A percentile compares a stretch with the other conserved stretches of the same genome.
Evolutionary conservation across 2,113 vertebrate species (phyloP).

Genomic region (Trochalopteron elliotii): DNA sequence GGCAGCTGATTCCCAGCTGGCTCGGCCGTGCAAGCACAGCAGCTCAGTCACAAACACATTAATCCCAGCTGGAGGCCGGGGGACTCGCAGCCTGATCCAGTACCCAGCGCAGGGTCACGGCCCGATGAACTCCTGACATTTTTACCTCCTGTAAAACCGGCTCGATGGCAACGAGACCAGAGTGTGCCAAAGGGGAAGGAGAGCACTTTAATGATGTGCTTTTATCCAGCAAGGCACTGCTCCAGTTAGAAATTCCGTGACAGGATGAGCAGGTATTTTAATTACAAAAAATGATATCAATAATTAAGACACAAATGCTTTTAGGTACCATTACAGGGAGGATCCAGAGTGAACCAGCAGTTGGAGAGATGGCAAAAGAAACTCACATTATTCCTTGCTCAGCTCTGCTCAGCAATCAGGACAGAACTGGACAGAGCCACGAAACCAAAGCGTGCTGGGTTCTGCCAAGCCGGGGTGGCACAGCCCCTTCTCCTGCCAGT

Average conservation of each 20-base stretch:
- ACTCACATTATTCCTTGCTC: fast-evolving
- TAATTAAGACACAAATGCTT: neutral
- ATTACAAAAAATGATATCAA: neutral
- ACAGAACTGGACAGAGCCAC: neutral
- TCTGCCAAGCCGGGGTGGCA: neutral
- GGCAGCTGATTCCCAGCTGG: neutral
- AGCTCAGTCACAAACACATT: neutral
- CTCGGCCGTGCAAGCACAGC: neutral
- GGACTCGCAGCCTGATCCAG: neutral
- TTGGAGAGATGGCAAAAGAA: neutral
- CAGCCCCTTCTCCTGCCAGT: fast-evolving
- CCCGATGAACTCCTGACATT: neutral
- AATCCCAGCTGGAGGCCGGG: neutral
- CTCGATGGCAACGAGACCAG: neutral
- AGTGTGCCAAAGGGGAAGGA: neutral
- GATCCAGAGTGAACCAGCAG: neutral
- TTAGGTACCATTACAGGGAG: neutral
- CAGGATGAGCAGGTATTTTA: neutral
- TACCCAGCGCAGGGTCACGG: fast-evolving
- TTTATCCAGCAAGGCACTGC: neutral
- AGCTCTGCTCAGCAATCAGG: neutral
- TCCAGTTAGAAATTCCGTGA: neutral
- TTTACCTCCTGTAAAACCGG: neutral
- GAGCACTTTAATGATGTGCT: neutral
- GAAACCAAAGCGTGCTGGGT: fast-evolving